phyloP scores from a whole-genome alignment of 2,797 vertebrate genomes.

The Enteromius argenteus region DNA sequence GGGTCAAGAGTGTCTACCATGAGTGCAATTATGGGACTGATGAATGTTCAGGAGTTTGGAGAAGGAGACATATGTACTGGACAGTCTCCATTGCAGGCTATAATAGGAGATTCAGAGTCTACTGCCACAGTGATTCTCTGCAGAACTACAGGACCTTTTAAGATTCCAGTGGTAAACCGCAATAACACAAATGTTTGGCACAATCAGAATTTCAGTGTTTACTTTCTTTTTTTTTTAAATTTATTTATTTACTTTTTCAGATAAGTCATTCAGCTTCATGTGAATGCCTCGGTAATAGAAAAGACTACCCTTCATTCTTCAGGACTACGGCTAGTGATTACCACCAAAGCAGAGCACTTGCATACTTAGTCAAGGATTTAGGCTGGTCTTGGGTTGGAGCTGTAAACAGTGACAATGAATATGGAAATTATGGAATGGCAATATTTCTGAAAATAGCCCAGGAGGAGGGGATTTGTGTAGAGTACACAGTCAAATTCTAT shows the following conservation, averaged over 20 bases:
- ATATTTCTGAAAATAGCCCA: slow-evolving; percentile 74
- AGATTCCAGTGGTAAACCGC: background rate
- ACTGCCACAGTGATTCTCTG: background rate
- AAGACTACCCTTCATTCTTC: slow-evolving; percentile 53
- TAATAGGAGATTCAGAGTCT: background rate
- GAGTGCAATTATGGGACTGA: slow-evolving; percentile 73
- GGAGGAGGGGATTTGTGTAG: slow-evolving; percentile 76
- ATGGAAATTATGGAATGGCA: slow-evolving; percentile 79
- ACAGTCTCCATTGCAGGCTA: background rate
- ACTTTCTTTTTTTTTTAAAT: background rate
- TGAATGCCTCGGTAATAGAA: slow-evolving; percentile 76
- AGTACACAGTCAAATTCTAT: slow-evolving; percentile 75
- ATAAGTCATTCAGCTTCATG: slow-evolving; percentile 79
- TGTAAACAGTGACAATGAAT: slow-evolving; percentile 77
- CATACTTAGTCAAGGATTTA: background rate
- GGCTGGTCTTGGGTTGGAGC: background rate
- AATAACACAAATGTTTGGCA: background rate
- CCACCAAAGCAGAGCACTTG: background rate
- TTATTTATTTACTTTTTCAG: slow-evolving; percentile 61
- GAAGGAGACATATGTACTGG: slow-evolving; percentile 60
- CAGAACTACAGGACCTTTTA: background rate
- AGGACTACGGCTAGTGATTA: background rate
- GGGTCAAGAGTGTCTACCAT: slow-evolving; percentile 74
- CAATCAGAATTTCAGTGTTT: too few relatives aligned
- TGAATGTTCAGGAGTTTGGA: slow-evolving; percentile 68